Evolutionary conservation across 2,113 vertebrate species (phyloP).

Genomic region (Erpornis zantholeuca): DNA sequence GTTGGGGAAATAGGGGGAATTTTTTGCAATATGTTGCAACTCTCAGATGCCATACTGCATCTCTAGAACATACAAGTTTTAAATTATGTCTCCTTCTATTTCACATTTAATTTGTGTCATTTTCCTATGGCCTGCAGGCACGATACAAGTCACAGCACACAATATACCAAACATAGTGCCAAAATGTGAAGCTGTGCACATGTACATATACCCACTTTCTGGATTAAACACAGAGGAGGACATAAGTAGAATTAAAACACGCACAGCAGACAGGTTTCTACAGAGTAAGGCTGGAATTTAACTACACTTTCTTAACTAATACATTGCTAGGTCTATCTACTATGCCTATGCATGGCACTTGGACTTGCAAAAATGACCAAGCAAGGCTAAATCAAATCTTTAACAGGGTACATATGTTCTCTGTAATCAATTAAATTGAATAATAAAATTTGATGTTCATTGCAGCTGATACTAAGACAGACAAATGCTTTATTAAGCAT

Average conservation of each 20-base stretch:
- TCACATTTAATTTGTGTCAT: constrained; percentile 21
- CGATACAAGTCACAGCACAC: constrained; percentile 50
- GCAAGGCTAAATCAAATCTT: not conserved
- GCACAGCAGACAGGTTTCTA: not conserved
- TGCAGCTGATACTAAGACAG: not conserved
- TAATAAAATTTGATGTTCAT: not conserved
- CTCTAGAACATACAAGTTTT: constrained; percentile 35
- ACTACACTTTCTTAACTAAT: not conserved
- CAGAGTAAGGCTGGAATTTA: not conserved
- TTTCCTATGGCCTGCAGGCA: constrained; percentile 52
- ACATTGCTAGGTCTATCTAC: not conserved
- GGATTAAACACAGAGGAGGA: constrained; percentile 41
- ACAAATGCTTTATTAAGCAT: not conserved
- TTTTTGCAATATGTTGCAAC: constrained; percentile 45
- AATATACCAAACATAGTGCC: constrained; percentile 14
- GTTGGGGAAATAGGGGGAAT: constrained; percentile 42
- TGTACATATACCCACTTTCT: constrained; percentile 28
- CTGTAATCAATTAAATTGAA: not conserved
- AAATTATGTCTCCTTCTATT: not conserved
- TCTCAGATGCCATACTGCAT: constrained; percentile 29
- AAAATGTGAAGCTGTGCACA: constrained; percentile 45
- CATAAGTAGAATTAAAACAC: constrained; percentile 34
- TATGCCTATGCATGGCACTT: not conserved
- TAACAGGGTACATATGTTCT: not conserved
- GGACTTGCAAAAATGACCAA: not conserved